phyloP scores from a whole-genome alignment of 35 echinoderm and acorn worm genomes.

The Stichopus chloronotus region DNA sequence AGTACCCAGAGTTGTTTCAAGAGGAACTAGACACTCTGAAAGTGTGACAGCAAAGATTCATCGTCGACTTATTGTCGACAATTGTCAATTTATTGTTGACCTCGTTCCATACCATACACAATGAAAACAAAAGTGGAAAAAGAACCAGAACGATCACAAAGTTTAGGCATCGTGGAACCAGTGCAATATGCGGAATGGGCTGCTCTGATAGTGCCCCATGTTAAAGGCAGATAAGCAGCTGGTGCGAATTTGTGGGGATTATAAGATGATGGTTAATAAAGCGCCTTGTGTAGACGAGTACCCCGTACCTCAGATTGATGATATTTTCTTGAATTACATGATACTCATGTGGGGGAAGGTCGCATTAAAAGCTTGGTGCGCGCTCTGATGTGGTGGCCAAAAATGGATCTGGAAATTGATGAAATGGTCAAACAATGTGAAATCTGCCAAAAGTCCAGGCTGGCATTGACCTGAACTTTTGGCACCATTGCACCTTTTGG shows the following conservation, averaged over 20 bases:
- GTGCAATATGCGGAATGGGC: conserved; percentile 22
- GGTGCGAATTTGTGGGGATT: conserved; percentile 38
- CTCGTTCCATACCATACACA: conserved; percentile 33
- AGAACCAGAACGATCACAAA: conserved; percentile 31
- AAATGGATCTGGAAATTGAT: conserved; percentile 10
- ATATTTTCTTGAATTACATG: conserved; percentile 33
- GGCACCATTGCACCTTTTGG: too few species aligned
- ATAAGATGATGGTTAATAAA: conserved; percentile 23
- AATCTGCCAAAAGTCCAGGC: not conserved
- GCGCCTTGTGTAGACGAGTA: conserved; percentile 38
- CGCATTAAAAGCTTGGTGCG: not conserved
- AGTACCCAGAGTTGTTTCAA: conserved; percentile 7
- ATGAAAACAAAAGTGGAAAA: conserved; percentile 12
- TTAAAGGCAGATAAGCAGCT: conserved; percentile 5
- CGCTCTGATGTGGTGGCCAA: not conserved
- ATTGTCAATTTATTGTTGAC: conserved; percentile 4
- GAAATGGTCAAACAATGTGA: conserved; percentile 12
- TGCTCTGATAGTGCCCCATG: too few species aligned
- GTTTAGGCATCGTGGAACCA: conserved; percentile 30
- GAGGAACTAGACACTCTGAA: conserved; percentile 29
- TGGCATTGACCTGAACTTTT: not conserved
- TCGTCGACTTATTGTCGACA: not conserved
- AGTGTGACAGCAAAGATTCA: not conserved
- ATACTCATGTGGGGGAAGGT: not conserved
- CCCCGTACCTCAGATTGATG: conserved; percentile 51